These are phyloP conservation scores for Agonopterix alstromeriana DNA, from an alignment of 2,888 invertebrate genomes.

Conservation along the genomic window DNA sequence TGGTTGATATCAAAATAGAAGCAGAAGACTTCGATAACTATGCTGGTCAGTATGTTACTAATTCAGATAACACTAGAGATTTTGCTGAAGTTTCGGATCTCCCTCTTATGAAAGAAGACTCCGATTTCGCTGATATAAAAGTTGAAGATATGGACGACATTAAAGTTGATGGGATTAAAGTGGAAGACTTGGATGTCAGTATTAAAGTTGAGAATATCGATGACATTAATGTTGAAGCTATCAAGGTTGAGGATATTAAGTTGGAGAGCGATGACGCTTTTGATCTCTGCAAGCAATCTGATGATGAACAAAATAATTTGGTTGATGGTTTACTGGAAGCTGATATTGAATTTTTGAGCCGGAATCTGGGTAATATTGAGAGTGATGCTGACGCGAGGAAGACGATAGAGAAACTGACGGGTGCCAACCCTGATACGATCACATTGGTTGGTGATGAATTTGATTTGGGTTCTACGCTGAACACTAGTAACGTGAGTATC, in stretches of 20 bases:
- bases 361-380: constrained; percentile 68
- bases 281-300: constrained; percentile 56
- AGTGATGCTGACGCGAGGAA: constrained; percentile 71
- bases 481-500: constrained; percentile 55
- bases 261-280: constrained; percentile 52
- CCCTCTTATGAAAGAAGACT: constrained; percentile 50
- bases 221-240: constrained; percentile 51
- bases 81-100: constrained; percentile 49
- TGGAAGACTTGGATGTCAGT: constrained; percentile 53
- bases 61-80: constrained; percentile 50
- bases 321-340: constrained; percentile 67
- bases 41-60: constrained; percentile 54
- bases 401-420: constrained; percentile 70
- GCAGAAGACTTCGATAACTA: constrained; percentile 47
- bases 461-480: constrained; percentile 64
- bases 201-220: constrained; percentile 64
- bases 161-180: constrained; percentile 63
- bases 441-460: constrained; percentile 69
- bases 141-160: constrained; percentile 68
- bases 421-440: constrained; percentile 64
- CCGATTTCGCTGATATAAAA: constrained; percentile 65
- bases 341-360: constrained; percentile 69
- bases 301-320: constrained; percentile 52
- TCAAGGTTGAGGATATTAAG: constrained; percentile 66
- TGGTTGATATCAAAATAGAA: constrained; percentile 60